These are phyloP conservation scores for Pollenia amentaria DNA, from an alignment of 2,888 invertebrate genomes.

Conservation along the genomic window DNA sequence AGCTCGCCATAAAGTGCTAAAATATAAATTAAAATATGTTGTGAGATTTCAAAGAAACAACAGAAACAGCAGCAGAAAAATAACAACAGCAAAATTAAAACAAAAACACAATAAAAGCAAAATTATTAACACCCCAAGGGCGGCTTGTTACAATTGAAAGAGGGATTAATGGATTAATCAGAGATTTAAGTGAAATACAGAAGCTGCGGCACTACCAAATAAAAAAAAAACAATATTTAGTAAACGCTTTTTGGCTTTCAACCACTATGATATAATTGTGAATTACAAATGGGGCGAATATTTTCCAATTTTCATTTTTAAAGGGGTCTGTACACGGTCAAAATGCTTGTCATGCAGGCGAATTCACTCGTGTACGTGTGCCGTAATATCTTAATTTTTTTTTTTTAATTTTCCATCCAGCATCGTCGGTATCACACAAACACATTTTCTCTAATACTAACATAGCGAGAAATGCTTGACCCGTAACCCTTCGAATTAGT, in stretches of 20 bases:
- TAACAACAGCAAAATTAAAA: neutral
- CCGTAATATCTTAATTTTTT: no score
- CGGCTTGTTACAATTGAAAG: slow-evolving; percentile 67
- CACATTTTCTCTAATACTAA: no score
- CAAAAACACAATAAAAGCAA: slow-evolving; percentile 24
- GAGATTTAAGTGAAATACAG: slow-evolving; percentile 58
- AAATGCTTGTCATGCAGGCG: no score
- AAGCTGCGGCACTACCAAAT: neutral
- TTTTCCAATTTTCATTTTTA: neutral
- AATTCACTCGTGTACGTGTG: no score
- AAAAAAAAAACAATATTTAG: neutral
- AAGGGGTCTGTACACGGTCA: no score
- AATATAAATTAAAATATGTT: slow-evolving; percentile 72
- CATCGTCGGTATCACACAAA: no score
- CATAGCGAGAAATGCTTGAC: no score
- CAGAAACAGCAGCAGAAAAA: slow-evolving; percentile 20
- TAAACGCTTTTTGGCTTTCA: slow-evolving; percentile 33
- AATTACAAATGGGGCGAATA: slow-evolving; percentile 17
- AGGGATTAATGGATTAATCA: slow-evolving; percentile 72
- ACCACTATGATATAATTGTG: slow-evolving; percentile 26
- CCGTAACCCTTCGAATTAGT: neutral
- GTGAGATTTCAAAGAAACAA: slow-evolving; percentile 55
- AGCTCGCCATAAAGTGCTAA: slow-evolving; percentile 68
- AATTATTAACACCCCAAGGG: slow-evolving; percentile 72
- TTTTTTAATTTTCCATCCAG: no score